Conservation (phyloP, 2,113 vertebrate genomes). For the Lichenostomus cassidix region DNA sequence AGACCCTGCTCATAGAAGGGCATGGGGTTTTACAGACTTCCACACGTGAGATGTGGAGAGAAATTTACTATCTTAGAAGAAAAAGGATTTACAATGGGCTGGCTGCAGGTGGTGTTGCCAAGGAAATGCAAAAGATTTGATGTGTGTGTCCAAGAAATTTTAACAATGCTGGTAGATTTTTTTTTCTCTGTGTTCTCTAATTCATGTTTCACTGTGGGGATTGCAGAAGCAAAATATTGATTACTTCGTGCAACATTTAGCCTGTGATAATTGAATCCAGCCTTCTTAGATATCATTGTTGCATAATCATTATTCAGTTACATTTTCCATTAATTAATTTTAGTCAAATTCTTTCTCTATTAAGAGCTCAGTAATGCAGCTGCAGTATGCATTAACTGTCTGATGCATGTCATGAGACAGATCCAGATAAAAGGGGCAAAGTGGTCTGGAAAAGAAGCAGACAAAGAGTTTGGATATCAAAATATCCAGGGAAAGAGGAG, state of each 20-base stretch:
- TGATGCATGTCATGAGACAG: neutral
- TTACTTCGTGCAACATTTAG: neutral
- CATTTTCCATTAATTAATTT: conserved; percentile 30
- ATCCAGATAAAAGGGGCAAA: neutral
- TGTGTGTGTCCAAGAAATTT: neutral
- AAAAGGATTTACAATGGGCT: neutral
- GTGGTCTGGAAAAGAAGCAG: neutral
- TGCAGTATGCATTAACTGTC: neutral
- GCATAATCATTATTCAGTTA: conserved; percentile 12
- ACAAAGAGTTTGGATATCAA: neutral
- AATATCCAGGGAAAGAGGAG: neutral
- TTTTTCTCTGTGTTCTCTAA: neutral
- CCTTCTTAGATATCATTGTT: conserved; percentile 1
- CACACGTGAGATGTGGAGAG: neutral
- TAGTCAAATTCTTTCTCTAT: neutral
- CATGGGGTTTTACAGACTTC: neutral
- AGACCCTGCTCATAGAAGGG: neutral
- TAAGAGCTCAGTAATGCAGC: neutral
- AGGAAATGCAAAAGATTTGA: neutral
- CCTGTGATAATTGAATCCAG: neutral
- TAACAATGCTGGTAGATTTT: neutral
- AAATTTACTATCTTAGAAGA: neutral
- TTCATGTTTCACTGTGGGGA: neutral
- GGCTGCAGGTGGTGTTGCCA: neutral
- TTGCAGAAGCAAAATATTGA: conserved; percentile 34